phyloP scores from a whole-genome alignment of 2,797 vertebrate genomes.

The Gallirallus australis region DNA sequence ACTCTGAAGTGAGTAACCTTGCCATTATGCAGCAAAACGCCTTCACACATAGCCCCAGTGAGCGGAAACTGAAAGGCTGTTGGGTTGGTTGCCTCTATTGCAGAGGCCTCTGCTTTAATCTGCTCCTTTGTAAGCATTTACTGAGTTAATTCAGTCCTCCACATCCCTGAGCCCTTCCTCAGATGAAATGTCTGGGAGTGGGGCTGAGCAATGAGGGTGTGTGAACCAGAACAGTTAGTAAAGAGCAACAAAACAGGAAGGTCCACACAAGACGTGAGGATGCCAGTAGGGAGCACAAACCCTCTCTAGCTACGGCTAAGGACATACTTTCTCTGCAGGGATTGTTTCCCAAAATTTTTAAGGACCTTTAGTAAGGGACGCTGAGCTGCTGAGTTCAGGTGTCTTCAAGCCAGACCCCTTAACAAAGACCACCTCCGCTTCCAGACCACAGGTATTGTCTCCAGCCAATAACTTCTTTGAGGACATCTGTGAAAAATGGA shows the following conservation, averaged over 20 bases:
- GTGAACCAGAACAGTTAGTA: neutral
- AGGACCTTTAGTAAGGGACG: neutral
- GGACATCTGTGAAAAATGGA: neutral
- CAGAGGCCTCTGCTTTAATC: neutral
- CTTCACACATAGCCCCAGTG: fast-evolving
- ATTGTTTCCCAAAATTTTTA: neutral
- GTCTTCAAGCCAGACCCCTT: neutral
- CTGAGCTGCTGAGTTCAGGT: neutral
- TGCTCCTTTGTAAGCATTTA: neutral
- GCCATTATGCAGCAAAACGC: neutral
- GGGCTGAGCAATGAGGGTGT: neutral
- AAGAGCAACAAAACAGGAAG: neutral
- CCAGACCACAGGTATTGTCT: neutral
- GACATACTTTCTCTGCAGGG: neutral
- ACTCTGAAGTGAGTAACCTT: neutral
- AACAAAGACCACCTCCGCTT: neutral
- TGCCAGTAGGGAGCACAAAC: neutral
- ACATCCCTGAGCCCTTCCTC: neutral
- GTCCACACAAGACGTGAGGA: neutral
- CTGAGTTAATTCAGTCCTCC: neutral
- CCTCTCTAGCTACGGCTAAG: neutral
- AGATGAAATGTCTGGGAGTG: neutral
- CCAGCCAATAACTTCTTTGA: neutral
- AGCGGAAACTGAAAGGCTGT: neutral
- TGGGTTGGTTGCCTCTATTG: neutral